Evolutionary conservation across 2,113 vertebrate genomes (phyloP).

Genomic region (Poeciliopsis retropinna): DNA sequence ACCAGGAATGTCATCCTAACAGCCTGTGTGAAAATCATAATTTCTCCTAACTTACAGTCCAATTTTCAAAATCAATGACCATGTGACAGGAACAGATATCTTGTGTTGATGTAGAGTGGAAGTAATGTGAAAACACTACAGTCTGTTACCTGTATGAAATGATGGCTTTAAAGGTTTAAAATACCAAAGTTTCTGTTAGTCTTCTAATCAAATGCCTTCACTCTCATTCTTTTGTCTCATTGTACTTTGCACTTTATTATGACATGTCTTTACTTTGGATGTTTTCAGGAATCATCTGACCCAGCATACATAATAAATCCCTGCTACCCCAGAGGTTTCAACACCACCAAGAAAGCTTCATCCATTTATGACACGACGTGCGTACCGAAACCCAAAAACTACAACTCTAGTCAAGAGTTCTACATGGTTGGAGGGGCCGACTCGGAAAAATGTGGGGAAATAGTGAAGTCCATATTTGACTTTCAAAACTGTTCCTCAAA

Average conservation of each 20-base stretch:
- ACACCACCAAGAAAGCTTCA: conserved; percentile 58
- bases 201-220: not conserved
- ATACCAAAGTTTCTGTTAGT: not conserved
- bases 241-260: not conserved
- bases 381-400: conserved; percentile 73
- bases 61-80: conserved; percentile 21
- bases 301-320: conserved; percentile 78
- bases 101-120: conserved; percentile 1
- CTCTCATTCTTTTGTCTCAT: not conserved
- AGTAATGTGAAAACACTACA: not conserved
- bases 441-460: conserved; percentile 76
- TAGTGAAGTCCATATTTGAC: conserved; percentile 85
- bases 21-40: conserved; percentile 47
- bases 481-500: conserved; percentile 76
- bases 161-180: not conserved
- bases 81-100: conserved; percentile 11
- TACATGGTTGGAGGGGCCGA: conserved; percentile 80
- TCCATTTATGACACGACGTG: conserved; percentile 86
- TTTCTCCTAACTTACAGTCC: conserved; percentile 30
- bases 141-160: not conserved
- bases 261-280: not conserved
- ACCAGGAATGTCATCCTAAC: conserved; percentile 32
- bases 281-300: conserved; percentile 54
- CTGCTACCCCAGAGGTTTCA: conserved; percentile 84
- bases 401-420: conserved; percentile 64